A percentile compares a stretch with the other conserved stretches of the same genome.
Evolutionary conservation across 2,797 vertebrate species (phyloP).

Genomic region (Knipowitschia caucasica): DNA sequence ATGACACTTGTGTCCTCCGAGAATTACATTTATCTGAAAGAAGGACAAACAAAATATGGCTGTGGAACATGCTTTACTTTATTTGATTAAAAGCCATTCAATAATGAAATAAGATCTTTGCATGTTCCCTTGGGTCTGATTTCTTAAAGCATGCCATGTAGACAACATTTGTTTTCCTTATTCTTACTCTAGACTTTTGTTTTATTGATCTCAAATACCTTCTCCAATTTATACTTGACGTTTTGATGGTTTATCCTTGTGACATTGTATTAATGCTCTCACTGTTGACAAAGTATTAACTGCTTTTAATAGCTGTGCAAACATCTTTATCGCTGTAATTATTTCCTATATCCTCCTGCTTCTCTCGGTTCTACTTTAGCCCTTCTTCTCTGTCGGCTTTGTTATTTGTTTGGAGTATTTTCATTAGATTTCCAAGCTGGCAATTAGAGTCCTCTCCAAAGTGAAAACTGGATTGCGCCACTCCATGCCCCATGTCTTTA

Average conservation of each 20-base stretch:
- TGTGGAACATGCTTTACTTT: slow-evolving; percentile 42
- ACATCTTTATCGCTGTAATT: slow-evolving; percentile 44
- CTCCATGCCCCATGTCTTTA: slow-evolving; percentile 69
- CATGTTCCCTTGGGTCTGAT: slow-evolving; percentile 36
- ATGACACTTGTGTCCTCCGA: slow-evolving; percentile 43
- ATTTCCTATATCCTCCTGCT: slow-evolving; percentile 43
- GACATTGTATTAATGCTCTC: slow-evolving; percentile 41
- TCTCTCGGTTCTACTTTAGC: slow-evolving; percentile 54
- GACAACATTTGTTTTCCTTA: slow-evolving; percentile 26
- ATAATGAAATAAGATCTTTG: slow-evolving; percentile 47
- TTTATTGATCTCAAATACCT: slow-evolving; percentile 39
- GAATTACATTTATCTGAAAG: slow-evolving; percentile 44
- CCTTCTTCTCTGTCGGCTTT: slow-evolving; percentile 58
- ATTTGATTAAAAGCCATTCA: slow-evolving; percentile 52
- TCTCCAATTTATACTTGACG: slow-evolving; percentile 12
- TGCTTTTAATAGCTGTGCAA: slow-evolving; percentile 42
- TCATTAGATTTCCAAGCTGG: slow-evolving; percentile 68
- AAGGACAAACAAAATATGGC: slow-evolving; percentile 30
- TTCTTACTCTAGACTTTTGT: slow-evolving; percentile 25
- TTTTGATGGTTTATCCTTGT: slow-evolving; percentile 33
- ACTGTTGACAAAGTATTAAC: slow-evolving; percentile 32
- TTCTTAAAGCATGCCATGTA: slow-evolving; percentile 27
- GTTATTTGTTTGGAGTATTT: slow-evolving; percentile 71
- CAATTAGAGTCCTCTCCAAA: slow-evolving; percentile 72
- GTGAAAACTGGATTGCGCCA: slow-evolving; percentile 63